These are phyloP conservation scores for Hipparchia semele DNA, from an alignment of 2,888 invertebrate species.

Conservation along the genomic window DNA sequence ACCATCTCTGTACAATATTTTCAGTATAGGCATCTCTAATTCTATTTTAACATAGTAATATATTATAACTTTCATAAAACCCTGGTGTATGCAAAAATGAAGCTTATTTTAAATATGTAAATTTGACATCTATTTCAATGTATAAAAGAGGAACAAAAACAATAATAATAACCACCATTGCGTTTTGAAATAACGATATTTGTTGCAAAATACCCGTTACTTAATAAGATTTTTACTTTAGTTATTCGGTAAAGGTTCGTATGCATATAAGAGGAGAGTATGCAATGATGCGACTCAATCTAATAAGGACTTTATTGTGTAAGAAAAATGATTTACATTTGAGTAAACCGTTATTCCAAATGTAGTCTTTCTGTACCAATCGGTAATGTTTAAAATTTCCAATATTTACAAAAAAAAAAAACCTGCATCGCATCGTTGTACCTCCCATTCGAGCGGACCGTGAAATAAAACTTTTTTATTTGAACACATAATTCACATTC, in stretches of 20 bases:
- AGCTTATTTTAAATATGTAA: background rate
- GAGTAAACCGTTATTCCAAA: background rate
- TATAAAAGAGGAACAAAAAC: slow-evolving; percentile 46
- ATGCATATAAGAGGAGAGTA: background rate
- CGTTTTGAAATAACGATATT: slow-evolving; percentile 59
- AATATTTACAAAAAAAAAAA: background rate
- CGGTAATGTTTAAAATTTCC: background rate
- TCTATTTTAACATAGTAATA: background rate
- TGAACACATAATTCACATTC: slow-evolving; percentile 73
- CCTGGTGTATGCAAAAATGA: slow-evolving; percentile 9
- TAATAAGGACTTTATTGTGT: background rate
- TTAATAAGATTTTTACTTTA: slow-evolving; percentile 4
- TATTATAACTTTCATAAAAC: background rate
- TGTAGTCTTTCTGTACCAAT: too few species aligned
- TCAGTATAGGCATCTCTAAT: background rate
- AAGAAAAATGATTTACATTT: background rate
- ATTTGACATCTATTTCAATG: slow-evolving; percentile 29
- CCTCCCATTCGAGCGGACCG: slow-evolving; percentile 3
- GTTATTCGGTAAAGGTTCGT: background rate
- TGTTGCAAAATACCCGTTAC: slow-evolving; percentile 9
- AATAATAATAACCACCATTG: slow-evolving; percentile 51
- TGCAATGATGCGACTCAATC: background rate
- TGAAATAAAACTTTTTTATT: slow-evolving; percentile 56
- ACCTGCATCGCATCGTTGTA: background rate
- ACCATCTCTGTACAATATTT: too few species aligned